Base-by-base conservation (phyloP, 2,113 vertebrate species). In the Sinocyclocheilus anshuiensis region DNA sequence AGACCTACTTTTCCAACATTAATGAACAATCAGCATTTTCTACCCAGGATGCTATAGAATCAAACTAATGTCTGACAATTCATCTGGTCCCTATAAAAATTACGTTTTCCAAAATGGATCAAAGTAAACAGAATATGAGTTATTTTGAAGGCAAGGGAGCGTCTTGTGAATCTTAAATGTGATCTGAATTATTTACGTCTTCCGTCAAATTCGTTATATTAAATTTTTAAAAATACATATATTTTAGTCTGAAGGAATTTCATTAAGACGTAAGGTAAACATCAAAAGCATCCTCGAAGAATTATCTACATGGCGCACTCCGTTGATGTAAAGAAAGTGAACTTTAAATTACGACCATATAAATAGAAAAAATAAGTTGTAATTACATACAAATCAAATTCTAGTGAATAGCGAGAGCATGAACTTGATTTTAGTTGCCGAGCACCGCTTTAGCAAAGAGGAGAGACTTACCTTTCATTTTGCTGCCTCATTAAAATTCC, bases 401-500 rank as follows among this genome's bases (percentile, higher is more conserved):
- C 12, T 18, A 39, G 8, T 16, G 24, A 78, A 36, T n/a, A 26
- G 26, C 0, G 4, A 33, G 2, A 12, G 4, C 72, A 48, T 50
- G 4, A 29, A 65, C 7, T 26, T 63, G 39, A 6, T 9, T 65
- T 81, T 20, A 29, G 75, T 33, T 77, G 26, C 42, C 48, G 24
- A 77, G 24, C 45, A 29, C 55, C n/a, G 13, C n/a, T 50, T 81
- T 65, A 67, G 36, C 33, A 50, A 26, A 81, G 61, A 67, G 48
- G 18, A 83, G 22, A 63, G 9, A 83, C 50, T 61, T 86, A 86
- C 85, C 85, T 86, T 86, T 86, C 85, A 86, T 86, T 67, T 86
- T 83, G 79, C 50, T 39, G 69, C 79, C 59, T 77, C 72, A 63
- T 59, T 82, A 61, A 81, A 86, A 86, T 65, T 67, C 85, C 85